Percentiles rank a stretch among this genome's conserved stretches.
Evolutionary conservation across 2,888 invertebrate genomes (phyloP).

Genomic region (Elegia similella): DNA sequence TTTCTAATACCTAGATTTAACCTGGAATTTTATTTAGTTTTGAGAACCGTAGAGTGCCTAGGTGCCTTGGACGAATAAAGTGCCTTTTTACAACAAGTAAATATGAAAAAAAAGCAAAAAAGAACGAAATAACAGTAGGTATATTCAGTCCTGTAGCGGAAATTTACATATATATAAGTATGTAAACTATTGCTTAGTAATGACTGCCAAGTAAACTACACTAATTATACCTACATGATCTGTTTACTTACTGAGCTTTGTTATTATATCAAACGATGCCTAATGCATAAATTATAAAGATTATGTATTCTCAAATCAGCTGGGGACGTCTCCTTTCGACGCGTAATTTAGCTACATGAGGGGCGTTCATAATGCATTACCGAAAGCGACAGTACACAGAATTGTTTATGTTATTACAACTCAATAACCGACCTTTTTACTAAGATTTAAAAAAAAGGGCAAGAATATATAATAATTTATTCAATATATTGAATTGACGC

Average conservation of each 20-base stretch:
- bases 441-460: not conserved
- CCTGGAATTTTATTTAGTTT: no score
- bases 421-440: not conserved
- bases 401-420: not conserved
- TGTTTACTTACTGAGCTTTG: not conserved
- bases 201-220: not conserved
- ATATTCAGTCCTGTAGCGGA: not conserved
- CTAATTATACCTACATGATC: not conserved
- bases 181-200: no score
- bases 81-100: no score
- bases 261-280: conserved; percentile 37
- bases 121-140: not conserved
- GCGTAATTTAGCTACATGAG: conserved; percentile 40
- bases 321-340: conserved; percentile 39
- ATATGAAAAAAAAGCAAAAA: no score
- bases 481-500: not conserved
- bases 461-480: not conserved
- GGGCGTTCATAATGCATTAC: conserved; percentile 65
- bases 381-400: not conserved
- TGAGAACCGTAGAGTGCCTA: no score
- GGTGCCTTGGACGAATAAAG: no score
- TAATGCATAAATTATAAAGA: conserved; percentile 62
- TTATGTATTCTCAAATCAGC: conserved; percentile 49
- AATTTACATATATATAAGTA: not conserved
- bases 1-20: no score